Conservation (phyloP, 1,140 invertebrate genomes). For the Saccostrea echinata region DNA sequence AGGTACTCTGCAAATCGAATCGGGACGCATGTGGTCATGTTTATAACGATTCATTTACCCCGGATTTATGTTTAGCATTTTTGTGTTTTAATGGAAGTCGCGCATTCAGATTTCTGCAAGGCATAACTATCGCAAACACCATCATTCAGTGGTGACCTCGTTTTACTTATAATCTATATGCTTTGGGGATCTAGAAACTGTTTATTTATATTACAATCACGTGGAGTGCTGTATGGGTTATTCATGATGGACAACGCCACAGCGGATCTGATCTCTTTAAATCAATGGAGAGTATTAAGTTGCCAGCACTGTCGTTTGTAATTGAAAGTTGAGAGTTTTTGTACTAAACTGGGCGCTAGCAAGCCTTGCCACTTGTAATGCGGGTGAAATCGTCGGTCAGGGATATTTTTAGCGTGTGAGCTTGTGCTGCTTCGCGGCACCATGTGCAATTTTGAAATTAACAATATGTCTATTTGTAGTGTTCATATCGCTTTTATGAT, state of each 20-base stretch:
- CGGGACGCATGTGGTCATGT: slow-evolving; percentile 36
- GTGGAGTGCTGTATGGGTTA: slow-evolving; percentile 43
- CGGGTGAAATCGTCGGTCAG: slow-evolving; percentile 27
- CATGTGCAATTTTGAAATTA: slow-evolving; percentile 11
- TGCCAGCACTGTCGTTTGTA: slow-evolving; percentile 34
- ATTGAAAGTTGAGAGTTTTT: slow-evolving; percentile 40
- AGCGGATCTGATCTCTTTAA: slow-evolving; percentile 8
- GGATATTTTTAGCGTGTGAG: slow-evolving; percentile 27
- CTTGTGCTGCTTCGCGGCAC: background rate
- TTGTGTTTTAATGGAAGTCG: slow-evolving; percentile 35
- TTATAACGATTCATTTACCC: slow-evolving; percentile 22
- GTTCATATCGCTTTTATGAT: background rate
- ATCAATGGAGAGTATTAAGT: slow-evolving; percentile 43
- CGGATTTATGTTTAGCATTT: slow-evolving; percentile 6
- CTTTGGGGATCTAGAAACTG: slow-evolving; percentile 62
- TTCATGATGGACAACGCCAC: slow-evolving; percentile 14
- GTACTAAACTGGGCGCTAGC: slow-evolving; percentile 30
- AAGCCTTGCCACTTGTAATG: slow-evolving; percentile 18
- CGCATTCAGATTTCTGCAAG: slow-evolving; percentile 25
- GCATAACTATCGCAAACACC: slow-evolving; percentile 33
- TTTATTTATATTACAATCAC: slow-evolving; percentile 62
- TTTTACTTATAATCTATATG: slow-evolving; percentile 60
- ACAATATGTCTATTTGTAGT: slow-evolving; percentile 2
- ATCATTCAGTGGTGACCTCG: slow-evolving; percentile 33
- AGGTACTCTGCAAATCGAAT: slow-evolving; percentile 7